phyloP scores from a whole-genome alignment of 2,888 invertebrate genomes.

The Panzeria rudis region DNA sequence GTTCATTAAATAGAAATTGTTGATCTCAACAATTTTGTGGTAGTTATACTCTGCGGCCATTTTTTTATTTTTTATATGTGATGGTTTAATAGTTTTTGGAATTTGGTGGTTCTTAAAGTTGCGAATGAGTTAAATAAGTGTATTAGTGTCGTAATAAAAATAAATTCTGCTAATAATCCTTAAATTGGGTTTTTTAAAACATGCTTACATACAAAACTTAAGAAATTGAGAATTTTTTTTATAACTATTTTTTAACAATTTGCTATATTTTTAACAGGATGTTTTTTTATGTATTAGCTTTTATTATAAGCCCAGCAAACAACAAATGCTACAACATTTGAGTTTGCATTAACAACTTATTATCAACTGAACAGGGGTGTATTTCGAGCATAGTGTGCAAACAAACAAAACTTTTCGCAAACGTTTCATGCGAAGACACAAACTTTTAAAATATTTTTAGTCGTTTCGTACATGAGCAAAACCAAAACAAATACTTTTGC shows the following conservation, averaged over 20 bases:
- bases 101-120: conserved; percentile 4
- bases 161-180: conserved; percentile 62
- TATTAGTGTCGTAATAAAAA: conserved; percentile 44
- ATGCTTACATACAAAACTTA: neutral
- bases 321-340: neutral
- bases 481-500: too few species aligned
- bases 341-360: too few species aligned
- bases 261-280: neutral
- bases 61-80: neutral
- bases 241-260: neutral
- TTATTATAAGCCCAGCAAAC: conserved; percentile 11
- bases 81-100: neutral
- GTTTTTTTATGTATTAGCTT: neutral
- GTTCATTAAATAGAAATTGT: conserved; percentile 51
- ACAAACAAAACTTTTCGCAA: too few species aligned
- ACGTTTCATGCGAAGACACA: too few species aligned
- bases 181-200: conserved; percentile 17
- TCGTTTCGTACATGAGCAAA: too few species aligned
- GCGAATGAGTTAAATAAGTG: neutral
- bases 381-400: too few species aligned
- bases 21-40: conserved; percentile 22
- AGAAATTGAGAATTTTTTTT: neutral
- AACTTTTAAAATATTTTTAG: too few species aligned
- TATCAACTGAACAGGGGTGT: too few species aligned
- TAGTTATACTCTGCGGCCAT: neutral